Conservation (phyloP, 1,140 invertebrate genomes). For the Cardiocondyla obscurior region DNA sequence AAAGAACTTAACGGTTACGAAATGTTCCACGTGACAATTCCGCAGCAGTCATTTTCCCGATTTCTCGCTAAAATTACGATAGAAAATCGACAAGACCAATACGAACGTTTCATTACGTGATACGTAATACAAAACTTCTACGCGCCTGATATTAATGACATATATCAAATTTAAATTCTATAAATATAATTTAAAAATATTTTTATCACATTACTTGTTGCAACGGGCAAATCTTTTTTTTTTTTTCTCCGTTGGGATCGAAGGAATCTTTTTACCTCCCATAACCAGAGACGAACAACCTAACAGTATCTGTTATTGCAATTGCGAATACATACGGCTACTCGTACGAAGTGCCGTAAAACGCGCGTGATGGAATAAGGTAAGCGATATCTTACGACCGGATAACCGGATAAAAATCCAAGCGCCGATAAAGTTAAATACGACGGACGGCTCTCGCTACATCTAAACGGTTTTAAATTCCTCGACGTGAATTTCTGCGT, state of each 20-base stretch:
- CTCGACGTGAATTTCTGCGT: background rate
- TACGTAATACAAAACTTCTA: too few species aligned
- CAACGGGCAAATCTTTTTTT: background rate
- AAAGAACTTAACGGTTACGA: background rate
- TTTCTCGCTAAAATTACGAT: background rate
- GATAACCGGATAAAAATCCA: background rate
- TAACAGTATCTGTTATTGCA: slow-evolving; percentile 2
- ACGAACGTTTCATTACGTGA: slow-evolving; percentile 34
- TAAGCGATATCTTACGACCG: slow-evolving; percentile 16
- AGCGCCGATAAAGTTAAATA: slow-evolving; percentile 35
- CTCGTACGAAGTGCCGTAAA: background rate
- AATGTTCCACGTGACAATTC: background rate
- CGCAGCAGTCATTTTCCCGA: background rate
- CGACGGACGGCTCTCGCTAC: background rate
- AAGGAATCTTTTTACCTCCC: background rate
- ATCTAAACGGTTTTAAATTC: slow-evolving; percentile 30
- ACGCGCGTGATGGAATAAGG: slow-evolving; percentile 23
- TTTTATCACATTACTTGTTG: background rate
- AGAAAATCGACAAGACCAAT: slow-evolving; percentile 43
- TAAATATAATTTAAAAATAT: background rate
- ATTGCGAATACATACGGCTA: background rate
- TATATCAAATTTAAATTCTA: background rate
- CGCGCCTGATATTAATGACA: background rate
- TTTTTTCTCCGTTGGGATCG: background rate
- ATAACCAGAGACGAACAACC: background rate